Evolutionary conservation across 2,113 vertebrate species (phyloP), one percentile per base, ranked within the genome.

Genomic region (Callocephalon fimbriatum): DNA sequence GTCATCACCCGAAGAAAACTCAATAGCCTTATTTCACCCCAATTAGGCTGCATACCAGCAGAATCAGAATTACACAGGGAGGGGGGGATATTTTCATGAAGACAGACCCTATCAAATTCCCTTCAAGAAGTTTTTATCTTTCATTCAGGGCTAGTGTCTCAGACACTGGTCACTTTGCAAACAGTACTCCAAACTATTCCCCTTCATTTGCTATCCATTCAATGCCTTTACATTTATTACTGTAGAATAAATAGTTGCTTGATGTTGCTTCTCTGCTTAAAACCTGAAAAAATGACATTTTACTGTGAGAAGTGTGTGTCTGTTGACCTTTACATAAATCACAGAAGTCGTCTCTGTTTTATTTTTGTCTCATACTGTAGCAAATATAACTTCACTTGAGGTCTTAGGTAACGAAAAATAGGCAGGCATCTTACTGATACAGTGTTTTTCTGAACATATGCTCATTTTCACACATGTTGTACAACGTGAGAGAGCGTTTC

Each of bases 21-120:
- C 97, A 97, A 96, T 98, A 98, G 98, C 98, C 98, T 98, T 97
- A 97, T 98, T 98, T 98, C 98, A 98, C 97, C 98, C 97, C 98
- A 98, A 98, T 98, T 98, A 98, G 98, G 95, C 97, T 78, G 92
- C 97, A 97, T 97, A 97, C 97, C 97, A 96, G 73, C 62, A 82
- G 95, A 95, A 96, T 97, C 94, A 92, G 48, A 95, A 79, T 95
- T 94, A 81, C 93, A 91, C 68, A 29, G 65, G 71, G 75, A 84
- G 32, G 37, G 78, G 79, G 42, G 85, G 17, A 21, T 87, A 45
- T 93, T 95, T 72, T 29, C 86, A 45, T 66, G 66, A 44, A 9
- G 68, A 53, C 10, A 91, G 85, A 42, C 62, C 53, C 85, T 96
- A 89, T 74, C 68, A 83, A 93, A 76, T 92, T 93, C 86, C 45